Percentiles rank a stretch among this genome's conserved stretches.
These are phyloP conservation scores for Strigops habroptila DNA, from an alignment of 2,113 vertebrate species.

Conservation along the genomic window DNA sequence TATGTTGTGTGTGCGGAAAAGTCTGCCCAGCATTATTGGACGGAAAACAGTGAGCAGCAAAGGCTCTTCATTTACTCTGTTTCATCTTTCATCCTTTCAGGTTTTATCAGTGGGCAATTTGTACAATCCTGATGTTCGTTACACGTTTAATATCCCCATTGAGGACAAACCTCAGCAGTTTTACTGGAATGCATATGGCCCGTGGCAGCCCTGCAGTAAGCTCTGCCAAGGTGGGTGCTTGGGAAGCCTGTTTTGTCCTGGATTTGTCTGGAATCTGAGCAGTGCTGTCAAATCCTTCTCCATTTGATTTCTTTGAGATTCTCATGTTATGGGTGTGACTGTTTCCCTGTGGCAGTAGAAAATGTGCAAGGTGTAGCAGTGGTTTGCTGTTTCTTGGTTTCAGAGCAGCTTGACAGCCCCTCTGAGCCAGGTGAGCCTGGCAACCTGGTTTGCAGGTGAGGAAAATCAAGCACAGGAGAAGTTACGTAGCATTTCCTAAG, in stretches of 20 bases:
- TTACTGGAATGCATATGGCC: constrained; percentile 93
- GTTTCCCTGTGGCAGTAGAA: not conserved
- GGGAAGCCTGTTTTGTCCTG: not conserved
- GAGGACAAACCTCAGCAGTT: constrained; percentile 93
- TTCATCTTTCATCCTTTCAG: constrained; percentile 64
- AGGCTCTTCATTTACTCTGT: not conserved
- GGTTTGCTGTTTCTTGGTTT: not conserved
- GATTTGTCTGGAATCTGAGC: not conserved
- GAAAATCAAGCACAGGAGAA: not conserved
- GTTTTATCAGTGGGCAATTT: constrained; percentile 95
- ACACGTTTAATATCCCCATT: constrained; percentile 95
- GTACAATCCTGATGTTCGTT: constrained; percentile 93
- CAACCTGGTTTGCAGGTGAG: not conserved
- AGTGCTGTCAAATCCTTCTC: not conserved
- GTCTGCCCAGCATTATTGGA: not conserved
- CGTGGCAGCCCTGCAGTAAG: constrained; percentile 92
- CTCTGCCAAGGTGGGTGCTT: constrained; percentile 89
- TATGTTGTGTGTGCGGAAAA: not conserved
- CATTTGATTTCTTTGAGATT: not conserved
- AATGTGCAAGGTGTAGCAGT: not conserved
- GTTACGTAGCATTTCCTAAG: not conserved
- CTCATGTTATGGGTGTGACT: fast-evolving
- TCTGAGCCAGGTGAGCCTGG: not conserved
- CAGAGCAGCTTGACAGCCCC: not conserved
- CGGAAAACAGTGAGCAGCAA: not conserved